Base-by-base conservation (phyloP, 2,888 invertebrate species). In the Trachelus troglodyta region DNA sequence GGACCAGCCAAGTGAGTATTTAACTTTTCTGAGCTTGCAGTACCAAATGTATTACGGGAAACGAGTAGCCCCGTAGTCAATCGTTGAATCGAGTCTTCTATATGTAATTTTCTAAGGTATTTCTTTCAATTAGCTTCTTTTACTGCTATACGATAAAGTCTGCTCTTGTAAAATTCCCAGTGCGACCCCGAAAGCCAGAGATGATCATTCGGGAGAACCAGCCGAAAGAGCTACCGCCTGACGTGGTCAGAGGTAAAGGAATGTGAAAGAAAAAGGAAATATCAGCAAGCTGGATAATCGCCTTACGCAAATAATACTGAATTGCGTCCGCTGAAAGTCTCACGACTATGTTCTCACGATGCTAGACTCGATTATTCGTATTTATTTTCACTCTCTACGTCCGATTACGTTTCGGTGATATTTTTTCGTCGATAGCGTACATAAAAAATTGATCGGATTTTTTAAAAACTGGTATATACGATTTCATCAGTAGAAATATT, bases 121-220 rank as follows among this genome's bases (percentile, higher is more conserved):
- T 73, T 73, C 30, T 23, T 34, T 33, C 9, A 0, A 23, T 73
- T 4, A 30, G 34, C 15, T 15, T 34, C 73, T 11, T 4, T 31
- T 23, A 34, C 31, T 34, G 34, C 33, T 73, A 31, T 56, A 56
- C 40, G 40, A 56, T 56, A 84, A 83, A 82, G 80, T 82, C 80
- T 85, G 82, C 86, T 87, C 81, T 85, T 83, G 85, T 87, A 83
- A 88, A 81, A 87, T 85, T 88, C 86, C 56, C 89, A 94, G 95
- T 94, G 79, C 93, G 94, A 85, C 95, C 95, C 75, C 94, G 95
- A 91, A 96, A 95, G 91, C 96, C 96, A 83, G 97, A 97, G 92
- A 93, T 97, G 93, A 98, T 98, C 85, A 97, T 98, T 88, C 95
- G 97, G 86, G 98, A 98, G 93, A 98, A 97, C 92, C 96, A 97